Evolutionary conservation across 1,140 invertebrate species (phyloP).

Genomic region (Diabrotica undecimpunctata): DNA sequence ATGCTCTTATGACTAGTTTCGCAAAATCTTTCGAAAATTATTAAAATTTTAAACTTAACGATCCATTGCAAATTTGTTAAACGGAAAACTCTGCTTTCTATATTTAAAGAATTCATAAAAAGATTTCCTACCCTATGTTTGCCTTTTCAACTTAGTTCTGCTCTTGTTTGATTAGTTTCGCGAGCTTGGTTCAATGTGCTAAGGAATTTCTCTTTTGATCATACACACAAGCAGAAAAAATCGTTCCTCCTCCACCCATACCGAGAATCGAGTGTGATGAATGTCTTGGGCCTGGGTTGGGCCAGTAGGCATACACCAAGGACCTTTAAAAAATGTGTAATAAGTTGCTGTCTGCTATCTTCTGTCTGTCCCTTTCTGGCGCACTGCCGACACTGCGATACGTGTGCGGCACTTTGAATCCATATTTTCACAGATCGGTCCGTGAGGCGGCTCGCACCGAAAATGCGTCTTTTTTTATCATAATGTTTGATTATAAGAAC

Average conservation of each 20-base stretch:
- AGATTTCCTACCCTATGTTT: too few relatives aligned
- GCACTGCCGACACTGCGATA: not conserved
- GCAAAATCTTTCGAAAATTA: too few relatives aligned
- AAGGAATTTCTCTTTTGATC: not conserved
- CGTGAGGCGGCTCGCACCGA: too few relatives aligned
- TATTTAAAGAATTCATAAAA: too few relatives aligned
- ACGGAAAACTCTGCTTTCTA: too few relatives aligned
- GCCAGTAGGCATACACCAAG: not conserved
- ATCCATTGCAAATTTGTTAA: too few relatives aligned
- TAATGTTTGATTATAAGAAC: too few relatives aligned
- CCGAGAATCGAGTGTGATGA: not conserved
- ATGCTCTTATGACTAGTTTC: too few relatives aligned
- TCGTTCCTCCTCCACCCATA: not conserved
- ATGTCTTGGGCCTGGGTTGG: constrained; percentile 1
- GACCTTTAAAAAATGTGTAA: not conserved
- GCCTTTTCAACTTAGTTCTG: too few relatives aligned
- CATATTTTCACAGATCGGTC: not conserved
- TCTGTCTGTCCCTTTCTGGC: not conserved
- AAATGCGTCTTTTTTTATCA: too few relatives aligned
- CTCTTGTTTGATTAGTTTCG: not conserved
- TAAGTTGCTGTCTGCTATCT: not conserved
- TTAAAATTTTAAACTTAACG: too few relatives aligned
- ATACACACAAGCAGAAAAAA: not conserved
- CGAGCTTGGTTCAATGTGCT: not conserved
- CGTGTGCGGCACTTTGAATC: not conserved